A percentile compares a stretch with the other conserved stretches of the same genome.
phyloP scores from a whole-genome alignment of 2,888 invertebrate species.

The Ferdinandea cuprea region DNA sequence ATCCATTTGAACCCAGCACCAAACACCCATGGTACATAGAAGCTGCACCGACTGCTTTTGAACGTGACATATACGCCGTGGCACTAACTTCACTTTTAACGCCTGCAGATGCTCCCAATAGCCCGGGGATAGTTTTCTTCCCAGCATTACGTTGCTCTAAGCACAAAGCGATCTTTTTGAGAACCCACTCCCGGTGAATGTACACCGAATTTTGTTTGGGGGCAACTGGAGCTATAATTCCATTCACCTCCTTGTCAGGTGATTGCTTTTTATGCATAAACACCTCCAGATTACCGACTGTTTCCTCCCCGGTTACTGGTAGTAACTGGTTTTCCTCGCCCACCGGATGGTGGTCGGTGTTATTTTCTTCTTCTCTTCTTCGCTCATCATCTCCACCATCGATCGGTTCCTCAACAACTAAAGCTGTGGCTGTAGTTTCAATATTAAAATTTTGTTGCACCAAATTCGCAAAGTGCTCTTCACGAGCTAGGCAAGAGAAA shows the following conservation, averaged over 20 bases:
- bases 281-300: constrained; percentile 81
- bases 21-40: constrained; percentile 89
- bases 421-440: constrained; percentile 75
- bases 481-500: constrained; percentile 83
- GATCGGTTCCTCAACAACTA: constrained; percentile 44
- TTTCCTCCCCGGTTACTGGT: constrained; percentile 77
- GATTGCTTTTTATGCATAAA: constrained; percentile 82
- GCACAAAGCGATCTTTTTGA: constrained; percentile 95
- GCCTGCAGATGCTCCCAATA: constrained; percentile 72
- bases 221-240: constrained; percentile 75
- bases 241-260: constrained; percentile 82
- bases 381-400: constrained; percentile 33
- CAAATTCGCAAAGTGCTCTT: constrained; percentile 83
- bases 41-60: constrained; percentile 80
- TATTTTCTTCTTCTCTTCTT: constrained; percentile 2
- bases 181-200: constrained; percentile 93
- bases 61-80: constrained; percentile 79
- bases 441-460: constrained; percentile 83
- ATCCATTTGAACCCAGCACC: constrained; percentile 95
- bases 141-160: constrained; percentile 93
- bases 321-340: constrained; percentile 75
- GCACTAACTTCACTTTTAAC: constrained; percentile 75
- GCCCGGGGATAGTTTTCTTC: constrained; percentile 85
- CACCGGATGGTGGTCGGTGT: constrained; percentile 1
- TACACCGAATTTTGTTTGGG: constrained; percentile 77